These are phyloP conservation scores for Trogon melanurus DNA, from an alignment of 2,113 vertebrate genomes.

Conservation along the genomic window DNA sequence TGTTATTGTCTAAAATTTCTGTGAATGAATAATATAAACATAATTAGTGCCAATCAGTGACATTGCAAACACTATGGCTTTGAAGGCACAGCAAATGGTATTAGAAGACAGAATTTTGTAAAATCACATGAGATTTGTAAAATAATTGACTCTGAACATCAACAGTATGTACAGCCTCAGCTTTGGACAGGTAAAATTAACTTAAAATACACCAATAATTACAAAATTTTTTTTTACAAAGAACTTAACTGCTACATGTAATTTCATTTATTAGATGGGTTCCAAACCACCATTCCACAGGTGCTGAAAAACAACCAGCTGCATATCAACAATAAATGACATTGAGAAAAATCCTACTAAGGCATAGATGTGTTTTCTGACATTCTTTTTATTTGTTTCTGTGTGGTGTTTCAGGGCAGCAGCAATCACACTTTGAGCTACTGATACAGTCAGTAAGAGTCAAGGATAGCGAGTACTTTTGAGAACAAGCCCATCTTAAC, in stretches of 20 bases:
- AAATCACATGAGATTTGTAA: neutral
- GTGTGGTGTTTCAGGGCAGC: neutral
- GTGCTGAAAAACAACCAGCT: neutral
- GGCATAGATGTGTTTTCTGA: neutral
- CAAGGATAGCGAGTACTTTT: neutral
- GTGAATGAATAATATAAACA: neutral
- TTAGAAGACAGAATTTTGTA: neutral
- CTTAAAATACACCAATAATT: neutral
- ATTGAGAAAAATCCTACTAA: neutral
- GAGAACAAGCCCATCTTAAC: neutral
- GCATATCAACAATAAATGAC: neutral
- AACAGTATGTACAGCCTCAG: neutral
- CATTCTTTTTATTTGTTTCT: neutral
- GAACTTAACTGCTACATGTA: neutral
- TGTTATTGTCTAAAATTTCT: slow-evolving; percentile 71
- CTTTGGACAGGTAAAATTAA: neutral
- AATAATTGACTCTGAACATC: neutral
- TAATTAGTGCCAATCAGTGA: neutral
- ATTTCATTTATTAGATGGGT: neutral
- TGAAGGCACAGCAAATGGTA: neutral
- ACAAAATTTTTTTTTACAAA: neutral
- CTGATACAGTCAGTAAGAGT: neutral
- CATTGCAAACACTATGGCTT: neutral
- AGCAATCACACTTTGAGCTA: neutral
- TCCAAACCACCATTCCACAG: neutral